Conservation (phyloP, 2,888 invertebrate genomes). For the Drosophila parthenogenetica region DNA sequence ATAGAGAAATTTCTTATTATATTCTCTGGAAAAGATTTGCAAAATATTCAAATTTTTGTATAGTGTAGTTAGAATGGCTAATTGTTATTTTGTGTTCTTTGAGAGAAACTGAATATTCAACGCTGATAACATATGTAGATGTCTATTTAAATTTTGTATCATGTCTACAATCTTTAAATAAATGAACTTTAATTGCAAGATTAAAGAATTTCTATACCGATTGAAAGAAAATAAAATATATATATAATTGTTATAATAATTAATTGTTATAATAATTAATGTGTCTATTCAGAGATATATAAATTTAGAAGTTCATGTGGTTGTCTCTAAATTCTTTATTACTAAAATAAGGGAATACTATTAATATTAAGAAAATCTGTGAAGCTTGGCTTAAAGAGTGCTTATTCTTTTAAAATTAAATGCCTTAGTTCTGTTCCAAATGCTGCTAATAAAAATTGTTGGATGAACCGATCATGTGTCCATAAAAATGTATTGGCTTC, state of each 20-base stretch:
- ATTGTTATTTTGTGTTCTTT: neutral
- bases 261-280: neutral
- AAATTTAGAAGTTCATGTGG: too few relatives aligned
- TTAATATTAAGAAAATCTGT: too few relatives aligned
- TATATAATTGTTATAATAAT: neutral
- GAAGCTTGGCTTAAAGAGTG: neutral
- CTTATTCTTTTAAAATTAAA: neutral
- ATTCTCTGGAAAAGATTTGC: too few relatives aligned
- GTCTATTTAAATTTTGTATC: neutral
- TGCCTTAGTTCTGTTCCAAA: slow-evolving; percentile 6
- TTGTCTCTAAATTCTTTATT: too few relatives aligned
- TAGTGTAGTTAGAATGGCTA: neutral
- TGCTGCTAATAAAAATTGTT: slow-evolving; percentile 15
- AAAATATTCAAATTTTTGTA: neutral
- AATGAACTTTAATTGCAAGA: neutral
- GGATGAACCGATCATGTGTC: slow-evolving; percentile 34
- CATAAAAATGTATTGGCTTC: slow-evolving; percentile 35
- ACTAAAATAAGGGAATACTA: too few relatives aligned
- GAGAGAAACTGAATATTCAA: neutral
- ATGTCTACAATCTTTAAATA: neutral
- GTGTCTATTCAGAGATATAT: too few relatives aligned
- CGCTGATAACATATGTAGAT: slow-evolving; percentile 15
- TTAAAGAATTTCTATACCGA: neutral
- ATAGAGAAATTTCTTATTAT: too few relatives aligned
- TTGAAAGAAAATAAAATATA: too few relatives aligned